Evolutionary conservation across 2,888 invertebrate species (phyloP), one percentile per base, ranked within the genome.

Genomic region (Apoderus coryli): DNA sequence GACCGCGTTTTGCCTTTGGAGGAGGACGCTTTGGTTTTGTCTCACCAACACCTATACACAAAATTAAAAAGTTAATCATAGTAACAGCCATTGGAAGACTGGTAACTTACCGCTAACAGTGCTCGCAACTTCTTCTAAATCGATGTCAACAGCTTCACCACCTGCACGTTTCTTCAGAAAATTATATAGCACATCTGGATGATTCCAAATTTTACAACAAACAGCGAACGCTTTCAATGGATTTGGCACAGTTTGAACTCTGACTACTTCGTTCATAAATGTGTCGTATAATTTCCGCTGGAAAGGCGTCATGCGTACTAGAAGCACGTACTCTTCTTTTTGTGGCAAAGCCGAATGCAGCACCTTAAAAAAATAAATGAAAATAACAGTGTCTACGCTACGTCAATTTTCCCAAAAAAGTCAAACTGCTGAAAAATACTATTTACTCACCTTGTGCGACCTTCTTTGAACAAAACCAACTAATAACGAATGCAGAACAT

Each of bases 161-260:
- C 78, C 76, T 37, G 74, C 75, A 25, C 81, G 71, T 52, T 86
- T 86, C 49, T 76, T 78, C 33, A 90, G 57, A 51, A 86, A 88
- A 52, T 88, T 79, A 53, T 85, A 89, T 14, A 90, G 56, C 10
- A 90, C 85, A 54, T 90, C 90, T 0, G 90, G 89, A 59, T 90
- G 90, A 54, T 90, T 90, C 90, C 90, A 90, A 44, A 90, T 89
- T 69, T 96, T 98, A 54, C 93, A 95, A 54, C 96, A 96, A 33
- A 96, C 92, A 11, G 96, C 90, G 58, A 96, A 96, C 2, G 96
- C 93, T 59, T 93, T 93, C 33, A 98, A 63, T 0, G 96, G 95
- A 65, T 96, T 96, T 14, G 88, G 85, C 32, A 86, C 84, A 9
- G 79, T 73, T 29, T 85, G 80, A 10, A 77, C 77, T 13, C 85